These are phyloP conservation scores for Pogonophryne albipinna DNA, from an alignment of 2,797 vertebrate genomes.

Conservation along the genomic window DNA sequence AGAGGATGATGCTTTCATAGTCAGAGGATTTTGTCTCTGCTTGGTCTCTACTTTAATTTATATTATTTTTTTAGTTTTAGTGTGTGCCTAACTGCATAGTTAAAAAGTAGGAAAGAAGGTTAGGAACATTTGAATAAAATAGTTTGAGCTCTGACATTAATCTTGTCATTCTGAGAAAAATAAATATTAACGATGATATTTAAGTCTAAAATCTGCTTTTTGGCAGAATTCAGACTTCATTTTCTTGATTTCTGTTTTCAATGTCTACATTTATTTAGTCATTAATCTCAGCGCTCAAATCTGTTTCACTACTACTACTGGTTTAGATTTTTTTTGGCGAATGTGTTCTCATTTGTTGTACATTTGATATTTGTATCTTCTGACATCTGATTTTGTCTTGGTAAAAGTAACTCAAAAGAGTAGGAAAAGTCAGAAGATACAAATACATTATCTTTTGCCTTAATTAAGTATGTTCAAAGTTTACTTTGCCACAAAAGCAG, in stretches of 20 bases:
- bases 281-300: slow-evolving; percentile 10
- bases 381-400: neutral
- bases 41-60: neutral
- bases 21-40: slow-evolving; percentile 1
- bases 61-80: neutral
- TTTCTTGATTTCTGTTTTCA: slow-evolving; percentile 13
- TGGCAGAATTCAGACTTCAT: slow-evolving; percentile 3
- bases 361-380: slow-evolving; percentile 19
- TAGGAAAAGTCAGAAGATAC: slow-evolving; percentile 5
- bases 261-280: slow-evolving; percentile 7
- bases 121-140: neutral
- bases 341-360: slow-evolving; percentile 17
- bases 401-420: neutral
- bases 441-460: slow-evolving; percentile 2
- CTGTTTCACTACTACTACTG: neutral
- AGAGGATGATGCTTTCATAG: slow-evolving; percentile 3
- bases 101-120: slow-evolving; percentile 21
- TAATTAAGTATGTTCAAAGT: slow-evolving; percentile 7
- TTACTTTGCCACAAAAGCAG: neutral
- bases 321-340: neutral
- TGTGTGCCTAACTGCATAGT: neutral
- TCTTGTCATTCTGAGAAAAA: slow-evolving; percentile 25
- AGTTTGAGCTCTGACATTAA: neutral
- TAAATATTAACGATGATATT: slow-evolving; percentile 25
- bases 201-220: slow-evolving; percentile 10